Evolutionary conservation across 1,140 invertebrate species (phyloP).

Genomic region (Cheumatopsyche charites): DNA sequence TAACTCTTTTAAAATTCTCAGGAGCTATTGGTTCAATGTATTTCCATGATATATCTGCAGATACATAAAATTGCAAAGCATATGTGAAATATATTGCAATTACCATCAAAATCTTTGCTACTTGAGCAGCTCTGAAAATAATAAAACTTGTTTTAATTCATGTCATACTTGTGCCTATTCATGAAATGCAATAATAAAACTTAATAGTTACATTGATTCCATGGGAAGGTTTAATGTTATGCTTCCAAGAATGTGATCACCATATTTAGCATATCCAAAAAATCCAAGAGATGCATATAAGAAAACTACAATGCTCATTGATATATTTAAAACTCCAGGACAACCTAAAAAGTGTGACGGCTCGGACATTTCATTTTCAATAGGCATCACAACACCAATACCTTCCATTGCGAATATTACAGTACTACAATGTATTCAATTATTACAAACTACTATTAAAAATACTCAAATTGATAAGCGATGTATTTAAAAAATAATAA

Average conservation of each 20-base stretch:
- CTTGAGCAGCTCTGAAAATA: conserved; percentile 62
- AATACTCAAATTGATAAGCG: conserved; percentile 47
- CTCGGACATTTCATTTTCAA: conserved; percentile 86
- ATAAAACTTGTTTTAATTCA: conserved; percentile 59
- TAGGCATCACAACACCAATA: conserved; percentile 83
- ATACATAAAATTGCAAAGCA: conserved; percentile 86
- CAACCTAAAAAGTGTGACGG: conserved; percentile 81
- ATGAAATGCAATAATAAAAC: background rate
- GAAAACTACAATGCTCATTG: conserved; percentile 76
- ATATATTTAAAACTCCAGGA: conserved; percentile 81
- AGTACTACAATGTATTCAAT: conserved; percentile 72
- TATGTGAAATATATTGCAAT: conserved; percentile 82
- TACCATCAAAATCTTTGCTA: conserved; percentile 77
- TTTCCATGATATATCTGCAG: conserved; percentile 70
- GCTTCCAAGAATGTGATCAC: conserved; percentile 68
- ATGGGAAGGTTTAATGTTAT: conserved; percentile 75
- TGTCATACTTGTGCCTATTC: too few species aligned
- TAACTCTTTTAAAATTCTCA: conserved; percentile 12
- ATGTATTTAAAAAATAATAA: conserved; percentile 46
- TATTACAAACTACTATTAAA: too few species aligned
- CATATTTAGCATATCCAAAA: conserved; percentile 82
- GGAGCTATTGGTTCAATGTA: conserved; percentile 52
- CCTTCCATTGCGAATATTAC: conserved; percentile 83
- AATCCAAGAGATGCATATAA: conserved; percentile 83
- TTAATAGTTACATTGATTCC: conserved; percentile 63